Base-by-base conservation (phyloP, 2,888 invertebrate genomes). In the Hyposoter dolosus region DNA sequence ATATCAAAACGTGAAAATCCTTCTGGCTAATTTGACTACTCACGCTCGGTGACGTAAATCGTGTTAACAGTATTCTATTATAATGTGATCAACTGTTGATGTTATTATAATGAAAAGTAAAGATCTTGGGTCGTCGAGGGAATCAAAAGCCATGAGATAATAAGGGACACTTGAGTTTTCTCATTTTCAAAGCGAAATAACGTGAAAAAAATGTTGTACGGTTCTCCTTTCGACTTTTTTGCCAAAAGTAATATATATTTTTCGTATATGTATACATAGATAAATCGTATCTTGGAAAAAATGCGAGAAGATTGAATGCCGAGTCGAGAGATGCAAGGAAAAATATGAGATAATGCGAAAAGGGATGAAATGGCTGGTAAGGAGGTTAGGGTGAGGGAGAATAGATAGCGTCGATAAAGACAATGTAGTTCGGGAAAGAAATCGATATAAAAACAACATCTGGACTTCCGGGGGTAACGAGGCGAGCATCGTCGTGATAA, bases 401-500 rank as follows among this genome's bases (percentile, higher is more conserved):
- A 77, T 45, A 80, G 79, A 85, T 79, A 76, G 82, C 65, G n/a
- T n/a, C 72, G 83, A 87, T 85, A 87, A 85, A 80, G 85, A 85
- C 72, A 53, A 74, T 79, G 82, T 79, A 79, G 85, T 84, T 82
- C 68, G 84, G 71, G 72, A 82, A 60, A 81, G 83, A 88, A 88
- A 87, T 89, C 86, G 88, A 86, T 88, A 88, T 86, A 85, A 86
- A 87, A 78, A 83, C 79, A 83, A 75, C 86, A 81, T 85, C 83
- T 83, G 84, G 79, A 74, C 76, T 86, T 84, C 72, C 78, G 82
- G 80, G 88, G 76, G 86, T 87, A 89, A 88, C 88, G 87, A 88
- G 86, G 84, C 84, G 88, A 87, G 88, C 84, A 84, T 87, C 86
- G 74, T 85, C 88, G 85, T 83, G 83, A 86, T 85, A 83, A 75